These are phyloP conservation scores for Salmo trutta DNA, from an alignment of 2,797 vertebrate genomes.

Conservation along the genomic window DNA sequence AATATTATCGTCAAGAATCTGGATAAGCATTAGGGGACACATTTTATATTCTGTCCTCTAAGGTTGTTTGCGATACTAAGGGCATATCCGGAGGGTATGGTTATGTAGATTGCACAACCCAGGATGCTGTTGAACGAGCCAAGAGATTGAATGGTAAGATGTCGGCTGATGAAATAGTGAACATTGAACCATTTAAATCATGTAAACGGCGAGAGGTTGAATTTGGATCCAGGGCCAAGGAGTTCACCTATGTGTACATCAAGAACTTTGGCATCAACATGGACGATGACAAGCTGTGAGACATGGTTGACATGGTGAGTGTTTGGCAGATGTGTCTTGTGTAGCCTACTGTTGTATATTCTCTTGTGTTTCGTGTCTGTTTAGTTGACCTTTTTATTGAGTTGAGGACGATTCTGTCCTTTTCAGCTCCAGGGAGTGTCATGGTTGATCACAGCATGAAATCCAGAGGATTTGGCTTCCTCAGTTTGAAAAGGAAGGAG, in stretches of 20 bases:
- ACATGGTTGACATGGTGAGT: conserved; percentile 91
- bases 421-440: conserved; percentile 57
- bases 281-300: conserved; percentile 95
- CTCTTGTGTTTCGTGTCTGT: no score
- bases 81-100: conserved; percentile 96
- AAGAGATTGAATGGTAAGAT: conserved; percentile 99
- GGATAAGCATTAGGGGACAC: conserved; percentile 98
- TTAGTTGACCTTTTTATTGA: no score
- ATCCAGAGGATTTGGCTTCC: conserved; percentile 97
- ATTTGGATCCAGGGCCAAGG: conserved; percentile 93
- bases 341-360: not conserved
- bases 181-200: conserved; percentile 96
- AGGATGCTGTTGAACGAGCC: conserved; percentile 97
- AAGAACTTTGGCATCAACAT: conserved; percentile 99
- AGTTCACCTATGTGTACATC: conserved; percentile 98
- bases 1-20: conserved; percentile 99
- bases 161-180: conserved; percentile 99
- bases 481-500: conserved; percentile 97
- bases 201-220: conserved; percentile 97
- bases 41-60: conserved; percentile 95
- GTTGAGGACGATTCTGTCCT: not conserved
- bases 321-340: not conserved
- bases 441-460: conserved; percentile 96
- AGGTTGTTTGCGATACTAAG: conserved; percentile 99
- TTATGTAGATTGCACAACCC: conserved; percentile 99